Evolutionary conservation across 2,888 invertebrate genomes (phyloP).

Genomic region (Apoderus coryli): DNA sequence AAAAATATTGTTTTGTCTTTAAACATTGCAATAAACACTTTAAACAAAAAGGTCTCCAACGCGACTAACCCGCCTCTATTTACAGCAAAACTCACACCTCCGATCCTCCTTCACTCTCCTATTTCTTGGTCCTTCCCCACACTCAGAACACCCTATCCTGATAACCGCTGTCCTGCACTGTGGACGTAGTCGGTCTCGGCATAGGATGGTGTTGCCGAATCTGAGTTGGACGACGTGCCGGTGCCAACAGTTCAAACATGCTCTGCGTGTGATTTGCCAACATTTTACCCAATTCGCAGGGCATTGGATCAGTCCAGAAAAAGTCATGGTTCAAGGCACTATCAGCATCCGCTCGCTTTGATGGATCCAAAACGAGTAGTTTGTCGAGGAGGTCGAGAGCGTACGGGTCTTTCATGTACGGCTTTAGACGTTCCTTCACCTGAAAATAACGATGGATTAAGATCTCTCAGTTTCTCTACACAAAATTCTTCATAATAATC

Average conservation of each 20-base stretch:
- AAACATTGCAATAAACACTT: too few species aligned
- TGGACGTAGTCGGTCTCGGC: conserved; percentile 37
- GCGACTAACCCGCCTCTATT: too few species aligned
- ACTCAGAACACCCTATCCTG: conserved; percentile 71
- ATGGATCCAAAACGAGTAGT: conserved; percentile 80
- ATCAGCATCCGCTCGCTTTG: conserved; percentile 77
- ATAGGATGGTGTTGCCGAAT: conserved; percentile 46
- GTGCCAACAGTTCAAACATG: conserved; percentile 89
- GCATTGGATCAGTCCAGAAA: conserved; percentile 97
- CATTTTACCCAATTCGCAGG: conserved; percentile 82
- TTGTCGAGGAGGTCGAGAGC: conserved; percentile 90
- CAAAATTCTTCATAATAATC: too few species aligned
- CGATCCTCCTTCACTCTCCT: too few species aligned
- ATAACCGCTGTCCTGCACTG: conserved; percentile 61
- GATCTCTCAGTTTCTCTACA: too few species aligned
- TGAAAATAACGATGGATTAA: conserved; percentile 22
- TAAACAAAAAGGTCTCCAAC: too few species aligned
- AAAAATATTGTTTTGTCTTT: too few species aligned
- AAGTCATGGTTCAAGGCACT: conserved; percentile 93
- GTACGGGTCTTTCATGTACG: conserved; percentile 80
- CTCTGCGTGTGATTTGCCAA: conserved; percentile 78
- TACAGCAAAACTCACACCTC: too few species aligned
- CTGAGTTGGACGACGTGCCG: conserved; percentile 55
- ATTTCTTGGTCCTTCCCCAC: not conserved
- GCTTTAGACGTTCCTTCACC: conserved; percentile 70